Evolutionary conservation across 2,888 invertebrate species (phyloP).

Genomic region (Phragmatobia fuliginosa): DNA sequence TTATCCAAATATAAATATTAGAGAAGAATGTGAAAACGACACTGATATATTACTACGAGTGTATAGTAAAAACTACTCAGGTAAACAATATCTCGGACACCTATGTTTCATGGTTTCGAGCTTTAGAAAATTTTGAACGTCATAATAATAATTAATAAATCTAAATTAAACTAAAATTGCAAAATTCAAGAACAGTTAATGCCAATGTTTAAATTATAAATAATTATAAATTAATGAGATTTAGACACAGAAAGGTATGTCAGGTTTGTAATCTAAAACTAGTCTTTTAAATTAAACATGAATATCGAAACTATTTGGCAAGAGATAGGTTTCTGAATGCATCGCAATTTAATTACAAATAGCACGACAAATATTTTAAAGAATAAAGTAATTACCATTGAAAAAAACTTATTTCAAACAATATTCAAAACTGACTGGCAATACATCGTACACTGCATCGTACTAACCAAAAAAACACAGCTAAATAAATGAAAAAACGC

Average conservation of each 20-base stretch:
- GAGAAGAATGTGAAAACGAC: not conserved
- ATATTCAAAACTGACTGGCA: conserved; percentile 20
- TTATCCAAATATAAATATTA: conserved; percentile 8
- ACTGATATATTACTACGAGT: not conserved
- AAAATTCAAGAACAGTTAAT: too few species aligned
- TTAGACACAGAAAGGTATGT: not conserved
- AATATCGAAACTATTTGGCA: conserved; percentile 29
- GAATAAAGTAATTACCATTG: not conserved
- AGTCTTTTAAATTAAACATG: not conserved
- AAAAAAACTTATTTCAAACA: conserved; percentile 16
- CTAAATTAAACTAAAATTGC: too few species aligned
- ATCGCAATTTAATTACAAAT: conserved; percentile 38
- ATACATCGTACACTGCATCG: conserved; percentile 28
- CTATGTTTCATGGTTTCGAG: not conserved
- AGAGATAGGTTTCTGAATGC: conserved; percentile 22
- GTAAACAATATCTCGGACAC: not conserved
- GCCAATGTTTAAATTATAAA: too few species aligned
- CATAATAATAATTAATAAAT: too few species aligned
- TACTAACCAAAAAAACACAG: conserved; percentile 10
- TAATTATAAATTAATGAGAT: not conserved
- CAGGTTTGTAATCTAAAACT: too few species aligned
- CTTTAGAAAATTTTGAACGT: not conserved
- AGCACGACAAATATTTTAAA: conserved; percentile 18
- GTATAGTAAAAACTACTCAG: not conserved
- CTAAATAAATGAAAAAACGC: conserved; percentile 23